Evolutionary conservation across 2,888 invertebrate species (phyloP), one percentile per base, ranked within the genome.

Genomic region (Drosophila neutralis): DNA sequence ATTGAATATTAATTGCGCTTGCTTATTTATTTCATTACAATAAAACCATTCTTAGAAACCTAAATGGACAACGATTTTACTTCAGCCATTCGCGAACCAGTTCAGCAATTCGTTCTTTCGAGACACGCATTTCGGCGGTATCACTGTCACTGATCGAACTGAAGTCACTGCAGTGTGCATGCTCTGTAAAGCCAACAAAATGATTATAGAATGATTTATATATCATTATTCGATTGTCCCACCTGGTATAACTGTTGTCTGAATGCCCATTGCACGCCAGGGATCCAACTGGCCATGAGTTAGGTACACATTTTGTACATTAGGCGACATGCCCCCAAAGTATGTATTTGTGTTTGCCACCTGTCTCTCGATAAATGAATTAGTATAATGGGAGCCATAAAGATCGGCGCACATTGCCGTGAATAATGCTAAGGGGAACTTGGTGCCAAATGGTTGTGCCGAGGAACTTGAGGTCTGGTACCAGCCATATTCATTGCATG

Each of bases 401-500:
- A 83, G 64, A 79, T 93, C 93, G 2, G 62, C 77, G 53, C 93
- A 93, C 61, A 88, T 76, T 11, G 85, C 80, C 0, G 82, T 80
- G 21, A 92, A 92, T 3, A 87, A 75, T 0, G 81, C 68, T 8
- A 91, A 70, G 0, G 92, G 93, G 57, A 92, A 92, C 56, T 86
- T 89, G 1, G 78, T 85, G 24, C 92, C 92, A 11, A 95, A 95
- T 0, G 96, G 95, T 72, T 95, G 95, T 1, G 92, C 86, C 0
- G 86, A 60, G 18, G 95, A 94, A 72, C 93, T 94, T 0, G 97
- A 95, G 3, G 96, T 95, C 93, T 97, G 97, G 92, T 95, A 97
- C 94, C 96, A 97, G 60, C 97, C 98, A 92, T 95, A 97, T 93
- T 98, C 97, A 58, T 95, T 95, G 92, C 98, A 98, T 0, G 97